phyloP scores from a whole-genome alignment of 2,113 vertebrate genomes.

The Gymnarchus niloticus region DNA sequence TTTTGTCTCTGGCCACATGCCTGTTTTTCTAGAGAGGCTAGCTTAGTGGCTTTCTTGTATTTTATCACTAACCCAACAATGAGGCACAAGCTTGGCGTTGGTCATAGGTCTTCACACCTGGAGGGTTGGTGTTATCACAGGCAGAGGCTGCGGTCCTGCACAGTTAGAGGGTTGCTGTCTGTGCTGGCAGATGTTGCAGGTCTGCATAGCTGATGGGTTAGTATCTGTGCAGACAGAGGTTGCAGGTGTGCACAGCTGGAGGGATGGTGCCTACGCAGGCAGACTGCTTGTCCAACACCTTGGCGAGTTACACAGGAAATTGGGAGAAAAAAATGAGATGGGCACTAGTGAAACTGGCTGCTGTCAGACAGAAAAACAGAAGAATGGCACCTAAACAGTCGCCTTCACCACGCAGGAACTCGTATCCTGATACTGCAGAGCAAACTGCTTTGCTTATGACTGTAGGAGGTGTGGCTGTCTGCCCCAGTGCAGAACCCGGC shows the following conservation, averaged over 20 bases:
- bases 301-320: neutral
- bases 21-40: neutral
- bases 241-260: neutral
- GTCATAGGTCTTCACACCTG: neutral
- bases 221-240: neutral
- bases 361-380: neutral
- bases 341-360: neutral
- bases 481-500: neutral
- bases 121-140: neutral
- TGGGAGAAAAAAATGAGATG: neutral
- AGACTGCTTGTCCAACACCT: neutral
- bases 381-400: neutral
- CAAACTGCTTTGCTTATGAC: neutral
- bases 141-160: neutral
- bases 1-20: constrained; percentile 17
- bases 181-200: neutral
- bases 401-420: neutral
- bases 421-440: neutral
- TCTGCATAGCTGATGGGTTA: neutral
- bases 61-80: neutral
- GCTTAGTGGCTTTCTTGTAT: neutral
- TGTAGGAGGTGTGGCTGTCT: neutral
- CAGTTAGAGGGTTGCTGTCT: neutral
- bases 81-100: neutral
- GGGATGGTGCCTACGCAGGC: neutral